These are phyloP conservation scores for Erebia ligea DNA, from an alignment of 2,888 invertebrate species.

Conservation along the genomic window DNA sequence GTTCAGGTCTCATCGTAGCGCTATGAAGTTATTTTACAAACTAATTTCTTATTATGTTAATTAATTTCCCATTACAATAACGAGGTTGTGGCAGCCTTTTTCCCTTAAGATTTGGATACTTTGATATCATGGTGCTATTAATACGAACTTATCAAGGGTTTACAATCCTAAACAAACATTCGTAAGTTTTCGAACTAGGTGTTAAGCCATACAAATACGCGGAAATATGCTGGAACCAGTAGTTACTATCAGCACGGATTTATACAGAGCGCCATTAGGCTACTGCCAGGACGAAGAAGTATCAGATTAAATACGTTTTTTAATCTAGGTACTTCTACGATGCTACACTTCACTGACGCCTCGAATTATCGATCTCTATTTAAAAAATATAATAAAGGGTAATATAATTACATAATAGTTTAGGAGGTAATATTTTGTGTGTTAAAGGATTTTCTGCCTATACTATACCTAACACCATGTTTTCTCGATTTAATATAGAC, in stretches of 20 bases:
- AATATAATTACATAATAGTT: too few species aligned
- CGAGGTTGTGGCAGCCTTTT: background rate
- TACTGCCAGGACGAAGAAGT: too few species aligned
- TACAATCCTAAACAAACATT: slow-evolving; percentile 11
- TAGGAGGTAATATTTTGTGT: background rate
- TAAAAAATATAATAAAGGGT: too few species aligned
- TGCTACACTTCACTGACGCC: too few species aligned
- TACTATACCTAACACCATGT: slow-evolving; percentile 6
- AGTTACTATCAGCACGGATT: background rate
- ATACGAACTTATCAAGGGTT: background rate
- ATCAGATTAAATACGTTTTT: too few species aligned
- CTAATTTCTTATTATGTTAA: background rate
- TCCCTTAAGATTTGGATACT: background rate
- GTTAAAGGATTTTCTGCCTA: background rate
- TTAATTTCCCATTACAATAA: background rate
- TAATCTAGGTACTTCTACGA: too few species aligned
- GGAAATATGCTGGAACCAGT: background rate
- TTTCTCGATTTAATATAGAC: slow-evolving; percentile 61
- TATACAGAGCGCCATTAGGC: background rate
- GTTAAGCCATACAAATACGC: background rate
- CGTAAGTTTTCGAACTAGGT: slow-evolving; percentile 1
- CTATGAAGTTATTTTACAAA: background rate
- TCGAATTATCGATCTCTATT: too few species aligned
- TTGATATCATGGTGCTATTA: background rate
- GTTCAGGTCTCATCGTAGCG: background rate